Base-by-base conservation (phyloP, 2,888 invertebrate genomes). In the Aleiodes testaceus region DNA sequence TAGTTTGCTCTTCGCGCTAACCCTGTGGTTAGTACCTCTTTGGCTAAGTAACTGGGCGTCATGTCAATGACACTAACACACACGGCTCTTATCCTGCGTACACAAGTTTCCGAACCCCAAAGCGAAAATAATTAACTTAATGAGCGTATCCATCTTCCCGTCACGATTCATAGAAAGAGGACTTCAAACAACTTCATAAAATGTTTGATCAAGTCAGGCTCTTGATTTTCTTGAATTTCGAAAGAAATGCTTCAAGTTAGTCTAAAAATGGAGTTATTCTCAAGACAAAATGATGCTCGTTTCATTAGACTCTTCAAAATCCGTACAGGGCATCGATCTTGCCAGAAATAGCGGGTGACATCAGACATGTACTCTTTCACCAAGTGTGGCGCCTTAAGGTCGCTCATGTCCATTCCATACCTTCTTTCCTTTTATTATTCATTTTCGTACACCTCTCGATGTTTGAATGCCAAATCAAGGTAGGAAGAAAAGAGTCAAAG, bases 341-440 rank as follows among this genome's bases (percentile, higher is more conserved):
- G 18, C 66, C 66, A 55, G 52, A 75, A 78, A 75, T 75, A 77
- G 72, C 65, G 49, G 53, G 66, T 78, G 75, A 78, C 78, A 73
- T 77, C 78, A 77, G 69, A 61, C 49, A n/a, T 20, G 30, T 36
- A 16, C 59, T 59, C 59, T 59, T 49, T 9, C 22, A 22, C 55
- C 53, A 55, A 45, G 66, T 72, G 75, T 77, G 77, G 75, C 77
- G 76, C 76, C 74, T 77, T 55, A 67, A 52, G 63, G 68, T 72
- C 71, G 70, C 30, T 59, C 7, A 61, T 66, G 26, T 30, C 11
- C 16, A 30, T 66, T 30, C 11, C 16, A 53, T 61, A 65, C 69
- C 73, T 72, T 66, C 72, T 61, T 74, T 74, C 36, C 36, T 73
- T 72, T 50, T 64, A 69, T 65, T 67, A 65, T 72, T 18, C 4